Evolutionary conservation across 2,113 vertebrate genomes (phyloP), one percentile per base, ranked within the genome.

Genomic region (Apaloderma vittatum): DNA sequence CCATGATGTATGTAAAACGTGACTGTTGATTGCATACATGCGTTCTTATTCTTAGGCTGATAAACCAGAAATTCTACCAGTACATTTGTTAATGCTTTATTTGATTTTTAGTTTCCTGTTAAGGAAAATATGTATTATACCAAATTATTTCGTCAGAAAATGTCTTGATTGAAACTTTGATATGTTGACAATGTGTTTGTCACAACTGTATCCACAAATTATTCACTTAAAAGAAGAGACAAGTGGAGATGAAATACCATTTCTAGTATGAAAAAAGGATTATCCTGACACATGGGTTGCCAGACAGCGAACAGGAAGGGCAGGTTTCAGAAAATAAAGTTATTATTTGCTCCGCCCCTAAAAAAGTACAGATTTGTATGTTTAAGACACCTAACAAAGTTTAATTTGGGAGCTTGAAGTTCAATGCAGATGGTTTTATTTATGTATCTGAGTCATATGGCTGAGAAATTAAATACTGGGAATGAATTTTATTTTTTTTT

Each of bases 221-320:
- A 70, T 93, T 95, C 86, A 85, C 72, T 88, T 92, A 76, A 95
- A 93, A 88, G 68, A 68, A 85, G 51, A 90, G 78, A 65, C 37
- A 79, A 59, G 46, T 74, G 65, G 73, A 97, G 83, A 70, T 59
- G 51, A 81, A 97, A 94, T 97, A 94, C 82, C 37, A 90, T 92
- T 96, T 97, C 93, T 87, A 86, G 26, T 93, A 71, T 27, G 27
- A 32, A 96, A 96, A 94, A 57, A 32, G 71, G 34, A 82, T 95
- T 80, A 20, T 55, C 62, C 91, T 95, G 72, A 83, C 52, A 23
- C 57, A 32, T 73, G 49, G 26, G 12, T 92, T 97, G 87, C 79
- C 55, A 75, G 52, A 70, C 22, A 80, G 59, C n/a, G 67, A 75
- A 52, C 29, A 93, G 86, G 55, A 96, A 81, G 45, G 46, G 29